Evolutionary conservation across 2,797 vertebrate genomes (phyloP).

Genomic region (Margarornis squamiger): DNA sequence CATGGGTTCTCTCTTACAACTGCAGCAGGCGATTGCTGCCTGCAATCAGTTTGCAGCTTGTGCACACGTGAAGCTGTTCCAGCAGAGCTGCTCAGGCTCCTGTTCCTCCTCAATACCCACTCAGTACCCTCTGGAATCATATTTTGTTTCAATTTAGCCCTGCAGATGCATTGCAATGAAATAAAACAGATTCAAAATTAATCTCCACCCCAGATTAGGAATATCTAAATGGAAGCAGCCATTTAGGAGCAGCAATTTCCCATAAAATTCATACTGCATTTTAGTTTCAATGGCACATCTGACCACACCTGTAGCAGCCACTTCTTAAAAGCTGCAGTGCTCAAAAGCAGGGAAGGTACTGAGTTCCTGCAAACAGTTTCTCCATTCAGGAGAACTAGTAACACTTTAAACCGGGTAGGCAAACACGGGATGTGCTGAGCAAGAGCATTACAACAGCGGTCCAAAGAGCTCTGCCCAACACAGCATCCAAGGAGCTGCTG

Average conservation of each 20-base stretch:
- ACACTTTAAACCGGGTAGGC: conserved; percentile 44
- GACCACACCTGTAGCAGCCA: not conserved
- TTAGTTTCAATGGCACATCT: not conserved
- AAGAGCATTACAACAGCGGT: conserved; percentile 23
- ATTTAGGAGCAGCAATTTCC: not conserved
- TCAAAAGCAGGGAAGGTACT: not conserved
- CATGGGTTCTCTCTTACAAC: conserved; percentile 20
- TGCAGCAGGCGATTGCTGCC: not conserved
- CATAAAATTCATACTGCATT: not conserved
- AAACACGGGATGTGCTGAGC: not conserved
- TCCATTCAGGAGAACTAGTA: conserved; percentile 9
- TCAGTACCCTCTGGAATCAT: not conserved
- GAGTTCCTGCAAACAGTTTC: not conserved
- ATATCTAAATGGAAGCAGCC: not conserved
- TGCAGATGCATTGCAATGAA: not conserved
- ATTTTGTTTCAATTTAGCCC: conserved; percentile 11
- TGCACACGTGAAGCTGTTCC: not conserved
- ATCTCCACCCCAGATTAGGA: not conserved
- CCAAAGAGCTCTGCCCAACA: conserved; percentile 22
- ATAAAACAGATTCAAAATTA: not conserved
- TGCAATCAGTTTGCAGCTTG: not conserved
- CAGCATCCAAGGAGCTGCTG: conserved; percentile 9
- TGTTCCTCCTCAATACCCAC: not conserved
- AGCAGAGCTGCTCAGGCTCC: conserved; percentile 14
- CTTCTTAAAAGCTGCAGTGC: not conserved